Base-by-base conservation (phyloP, 2,888 invertebrate genomes). In the Ctena decussata region DNA sequence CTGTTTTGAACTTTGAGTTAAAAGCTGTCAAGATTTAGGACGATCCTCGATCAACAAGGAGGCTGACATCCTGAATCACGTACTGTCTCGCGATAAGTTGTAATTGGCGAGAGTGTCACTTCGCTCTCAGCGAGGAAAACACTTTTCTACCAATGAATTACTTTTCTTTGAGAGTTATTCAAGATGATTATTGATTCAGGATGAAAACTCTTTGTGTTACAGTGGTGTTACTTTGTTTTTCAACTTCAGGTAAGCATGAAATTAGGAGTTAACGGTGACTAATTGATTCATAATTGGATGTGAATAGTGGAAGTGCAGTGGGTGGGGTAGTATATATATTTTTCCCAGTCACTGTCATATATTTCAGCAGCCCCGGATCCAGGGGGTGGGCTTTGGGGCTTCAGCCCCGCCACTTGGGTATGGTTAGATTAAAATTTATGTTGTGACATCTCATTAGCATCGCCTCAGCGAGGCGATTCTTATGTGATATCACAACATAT, bases 31-130 rank as follows among this genome's bases (percentile, higher is more conserved):
- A 77, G 81, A 85, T 73, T 74, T 81, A 78, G 83, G 75, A 81
- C 78, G 77, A 49, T 35, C 2, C n/a, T n/a, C n/a, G n/a, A n/a
- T n/a, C n/a, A 46, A 21, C 77, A 81, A 84, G 90, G 86, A 80
- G 84, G 90, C 89, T 80, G 90, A 84, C 91, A 90, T 91, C 39
- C 89, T 90, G 87, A 57, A 79, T 91, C 85, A 89, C 90, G 89
- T 49, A 12, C 24, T 76, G 46, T 74, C 49, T 21, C 69, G 70
- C 60, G 60, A 77, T 84, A 49, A 39, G 35, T 35, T 74, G 80
- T 18, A 5, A 21, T 21, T 35, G 60, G 24, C 21, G 65, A 65
- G 32, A 65, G n/a, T n/a, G n/a, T n/a, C n/a, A n/a, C n/a, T n/a
- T n/a, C n/a, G n/a, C n/a, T n/a, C n/a, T n/a, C n/a, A n/a, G n/a